Percentiles rank a stretch among this genome's conserved stretches.
Conservation (phyloP, 2,888 invertebrate species). For the Tinea trinotella region DNA sequence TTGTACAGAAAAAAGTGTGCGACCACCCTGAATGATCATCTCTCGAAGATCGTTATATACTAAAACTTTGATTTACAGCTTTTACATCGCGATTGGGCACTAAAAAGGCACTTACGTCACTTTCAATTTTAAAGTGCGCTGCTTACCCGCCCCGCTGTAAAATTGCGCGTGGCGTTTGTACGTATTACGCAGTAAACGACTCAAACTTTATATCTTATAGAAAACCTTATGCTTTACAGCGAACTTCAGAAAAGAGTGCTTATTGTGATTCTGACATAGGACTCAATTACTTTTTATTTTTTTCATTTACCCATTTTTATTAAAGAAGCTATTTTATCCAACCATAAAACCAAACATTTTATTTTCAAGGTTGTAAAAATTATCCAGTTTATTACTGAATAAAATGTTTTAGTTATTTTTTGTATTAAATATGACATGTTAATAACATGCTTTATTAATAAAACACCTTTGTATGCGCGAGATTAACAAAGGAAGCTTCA, state of each 20-base stretch:
- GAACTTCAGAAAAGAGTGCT: too few species aligned
- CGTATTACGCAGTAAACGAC: constrained; percentile 65
- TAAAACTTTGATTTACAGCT: constrained; percentile 71
- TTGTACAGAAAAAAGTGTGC: constrained; percentile 22
- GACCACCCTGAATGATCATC: constrained; percentile 66
- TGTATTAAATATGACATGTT: background rate
- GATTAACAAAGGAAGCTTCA: constrained; percentile 11
- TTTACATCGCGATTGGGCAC: constrained; percentile 66
- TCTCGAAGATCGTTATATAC: constrained; percentile 63
- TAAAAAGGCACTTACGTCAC: constrained; percentile 72
- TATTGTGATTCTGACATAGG: too few species aligned
- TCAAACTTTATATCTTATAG: background rate
- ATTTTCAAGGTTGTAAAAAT: background rate
- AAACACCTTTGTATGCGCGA: constrained; percentile 1
- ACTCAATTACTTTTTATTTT: too few species aligned
- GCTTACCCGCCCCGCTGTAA: constrained; percentile 65
- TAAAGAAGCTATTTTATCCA: too few species aligned
- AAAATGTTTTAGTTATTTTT: background rate
- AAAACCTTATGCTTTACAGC: background rate
- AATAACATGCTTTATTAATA: constrained; percentile 4
- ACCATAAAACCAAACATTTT: too few species aligned
- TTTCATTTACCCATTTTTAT: too few species aligned
- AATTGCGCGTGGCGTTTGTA: constrained; percentile 60
- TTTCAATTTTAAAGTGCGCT: constrained; percentile 69
- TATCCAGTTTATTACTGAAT: background rate